Percentiles rank a stretch among this genome's conserved stretches.
These are phyloP conservation scores for Tyrannus savana DNA, from an alignment of 2,113 vertebrate species.

Conservation along the genomic window DNA sequence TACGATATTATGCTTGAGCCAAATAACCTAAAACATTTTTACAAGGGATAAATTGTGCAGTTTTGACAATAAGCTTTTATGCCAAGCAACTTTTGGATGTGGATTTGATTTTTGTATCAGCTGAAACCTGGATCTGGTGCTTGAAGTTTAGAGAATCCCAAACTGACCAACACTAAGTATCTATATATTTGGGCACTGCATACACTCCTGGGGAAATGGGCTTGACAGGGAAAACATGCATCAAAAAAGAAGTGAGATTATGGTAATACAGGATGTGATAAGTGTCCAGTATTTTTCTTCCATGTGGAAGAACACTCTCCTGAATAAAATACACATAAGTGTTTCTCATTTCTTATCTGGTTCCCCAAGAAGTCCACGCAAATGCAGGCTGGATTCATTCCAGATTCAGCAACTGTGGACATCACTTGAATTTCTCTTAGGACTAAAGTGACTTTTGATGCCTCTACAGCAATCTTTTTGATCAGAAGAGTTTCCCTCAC, in stretches of 20 bases:
- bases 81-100: background rate
- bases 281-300: background rate
- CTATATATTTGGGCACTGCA: background rate
- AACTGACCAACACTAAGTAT: background rate
- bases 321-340: background rate
- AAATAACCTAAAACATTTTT: background rate
- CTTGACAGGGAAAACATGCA: background rate
- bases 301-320: background rate
- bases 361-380: background rate
- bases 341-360: background rate
- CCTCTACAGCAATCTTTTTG: background rate
- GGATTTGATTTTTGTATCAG: background rate
- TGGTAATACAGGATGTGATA: background rate
- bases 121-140: background rate
- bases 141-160: background rate
- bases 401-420: background rate
- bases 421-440: background rate
- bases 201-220: background rate
- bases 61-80: background rate
- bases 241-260: background rate
- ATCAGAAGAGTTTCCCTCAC: background rate
- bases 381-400: background rate
- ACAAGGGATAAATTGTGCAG: background rate
- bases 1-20: background rate
- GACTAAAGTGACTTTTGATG: background rate